phyloP scores from a whole-genome alignment of 1,140 invertebrate species.

The Drosophila baimaii region DNA sequence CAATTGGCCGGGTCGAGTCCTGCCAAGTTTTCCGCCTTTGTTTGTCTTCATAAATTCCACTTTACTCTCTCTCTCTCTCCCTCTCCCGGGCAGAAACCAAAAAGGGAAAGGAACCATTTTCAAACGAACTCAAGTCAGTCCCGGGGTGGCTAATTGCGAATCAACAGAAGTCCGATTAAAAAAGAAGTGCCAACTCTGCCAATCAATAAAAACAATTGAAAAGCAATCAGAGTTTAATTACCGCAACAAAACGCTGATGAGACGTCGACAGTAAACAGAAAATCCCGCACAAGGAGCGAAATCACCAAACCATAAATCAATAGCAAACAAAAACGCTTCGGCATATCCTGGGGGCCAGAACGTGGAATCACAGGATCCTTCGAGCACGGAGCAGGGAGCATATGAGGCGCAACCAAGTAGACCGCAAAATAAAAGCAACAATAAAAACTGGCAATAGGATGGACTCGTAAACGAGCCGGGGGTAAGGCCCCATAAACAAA shows the following conservation, averaged over 20 bases:
- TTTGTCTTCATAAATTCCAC: conserved; percentile 56
- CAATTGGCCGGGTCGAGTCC: conserved; percentile 65
- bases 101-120: conserved; percentile 21
- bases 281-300: conserved; percentile 47
- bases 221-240: conserved; percentile 82
- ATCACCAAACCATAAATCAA: conserved; percentile 65
- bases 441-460: conserved; percentile 56
- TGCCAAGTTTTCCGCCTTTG: conserved; percentile 65
- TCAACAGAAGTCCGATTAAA: conserved; percentile 49
- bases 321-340: conserved; percentile 42
- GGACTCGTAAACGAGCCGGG: conserved; percentile 41
- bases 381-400: conserved; percentile 39
- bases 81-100: no score
- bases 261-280: conserved; percentile 58
- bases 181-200: conserved; percentile 47
- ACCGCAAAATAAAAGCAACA: conserved; percentile 78
- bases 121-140: conserved; percentile 27
- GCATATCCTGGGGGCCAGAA: conserved; percentile 29
- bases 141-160: conserved; percentile 47
- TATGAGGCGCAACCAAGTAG: conserved; percentile 66
- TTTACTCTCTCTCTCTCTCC: conserved; percentile 11
- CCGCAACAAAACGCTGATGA: conserved; percentile 67
- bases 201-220: conserved; percentile 82
- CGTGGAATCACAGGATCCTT: conserved; percentile 1
- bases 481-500: conserved; percentile 72